These are phyloP conservation scores for Epicauta chinensis DNA, from an alignment of 1,140 invertebrate genomes.

Conservation along the genomic window DNA sequence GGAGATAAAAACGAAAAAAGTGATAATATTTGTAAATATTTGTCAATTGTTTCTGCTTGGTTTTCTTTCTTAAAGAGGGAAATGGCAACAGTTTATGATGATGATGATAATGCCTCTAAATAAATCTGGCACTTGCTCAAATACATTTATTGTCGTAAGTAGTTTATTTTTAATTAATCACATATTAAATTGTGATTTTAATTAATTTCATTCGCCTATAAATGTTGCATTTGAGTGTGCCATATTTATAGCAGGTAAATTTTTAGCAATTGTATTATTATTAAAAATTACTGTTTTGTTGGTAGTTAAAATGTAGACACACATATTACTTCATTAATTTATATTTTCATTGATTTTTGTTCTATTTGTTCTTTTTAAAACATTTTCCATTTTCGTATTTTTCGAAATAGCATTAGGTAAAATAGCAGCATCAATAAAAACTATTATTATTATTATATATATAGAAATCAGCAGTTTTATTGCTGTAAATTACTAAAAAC, in stretches of 20 bases:
- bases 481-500: not conserved
- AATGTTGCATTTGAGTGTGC: no score
- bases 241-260: no score
- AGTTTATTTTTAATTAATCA: no score
- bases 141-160: no score
- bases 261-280: not conserved
- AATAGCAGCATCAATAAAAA: not conserved
- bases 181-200: no score
- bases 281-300: not conserved
- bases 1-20: no score
- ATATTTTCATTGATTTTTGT: not conserved
- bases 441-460: not conserved
- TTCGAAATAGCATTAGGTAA: not conserved
- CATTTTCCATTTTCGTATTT: not conserved
- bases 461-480: not conserved
- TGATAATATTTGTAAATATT: no score
- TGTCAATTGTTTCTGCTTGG: no score
- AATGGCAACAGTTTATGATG: no score
- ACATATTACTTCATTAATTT: not conserved
- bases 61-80: no score
- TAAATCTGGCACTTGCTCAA: no score
- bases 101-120: no score
- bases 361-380: not conserved
- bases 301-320: not conserved
- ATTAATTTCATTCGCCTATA: not conserved